Percentiles rank a stretch among this genome's conserved stretches.
These are phyloP conservation scores for Calidris pygmaea DNA, from an alignment of 2,113 vertebrate species.

Conservation along the genomic window DNA sequence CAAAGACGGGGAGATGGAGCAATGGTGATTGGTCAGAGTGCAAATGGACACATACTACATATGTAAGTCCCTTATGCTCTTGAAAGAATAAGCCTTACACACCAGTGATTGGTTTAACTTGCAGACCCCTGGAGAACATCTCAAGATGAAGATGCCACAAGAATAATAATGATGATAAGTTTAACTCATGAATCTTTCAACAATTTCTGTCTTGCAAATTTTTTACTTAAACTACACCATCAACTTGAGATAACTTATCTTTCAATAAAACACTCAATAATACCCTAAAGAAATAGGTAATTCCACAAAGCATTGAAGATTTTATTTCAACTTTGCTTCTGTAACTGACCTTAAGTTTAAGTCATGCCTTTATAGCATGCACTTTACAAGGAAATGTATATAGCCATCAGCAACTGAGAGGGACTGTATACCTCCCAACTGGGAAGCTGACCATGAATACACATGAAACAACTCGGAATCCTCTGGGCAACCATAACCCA, in stretches of 20 bases:
- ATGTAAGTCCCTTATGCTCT: not conserved
- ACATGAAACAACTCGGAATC: not conserved
- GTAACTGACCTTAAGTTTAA: not conserved
- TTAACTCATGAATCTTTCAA: not conserved
- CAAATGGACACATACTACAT: not conserved
- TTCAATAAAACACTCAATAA: not conserved
- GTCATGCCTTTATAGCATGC: not conserved
- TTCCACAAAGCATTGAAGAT: not conserved
- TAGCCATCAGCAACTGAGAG: not conserved
- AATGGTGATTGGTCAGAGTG: not conserved
- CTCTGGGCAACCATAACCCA: not conserved
- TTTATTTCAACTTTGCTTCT: not conserved
- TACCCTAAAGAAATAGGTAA: not conserved
- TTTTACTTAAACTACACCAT: not conserved
- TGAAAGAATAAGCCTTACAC: not conserved
- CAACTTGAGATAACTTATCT: not conserved
- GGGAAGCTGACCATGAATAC: not conserved
- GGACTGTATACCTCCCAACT: not conserved
- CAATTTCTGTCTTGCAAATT: not conserved
- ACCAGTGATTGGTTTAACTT: not conserved
- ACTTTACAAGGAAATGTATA: not conserved
- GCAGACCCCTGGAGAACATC: not conserved
- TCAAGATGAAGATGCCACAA: not conserved
- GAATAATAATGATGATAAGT: not conserved
- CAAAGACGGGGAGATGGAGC: not conserved